Conservation (phyloP, 2,113 vertebrate genomes). For the Bubo scandiacus region DNA sequence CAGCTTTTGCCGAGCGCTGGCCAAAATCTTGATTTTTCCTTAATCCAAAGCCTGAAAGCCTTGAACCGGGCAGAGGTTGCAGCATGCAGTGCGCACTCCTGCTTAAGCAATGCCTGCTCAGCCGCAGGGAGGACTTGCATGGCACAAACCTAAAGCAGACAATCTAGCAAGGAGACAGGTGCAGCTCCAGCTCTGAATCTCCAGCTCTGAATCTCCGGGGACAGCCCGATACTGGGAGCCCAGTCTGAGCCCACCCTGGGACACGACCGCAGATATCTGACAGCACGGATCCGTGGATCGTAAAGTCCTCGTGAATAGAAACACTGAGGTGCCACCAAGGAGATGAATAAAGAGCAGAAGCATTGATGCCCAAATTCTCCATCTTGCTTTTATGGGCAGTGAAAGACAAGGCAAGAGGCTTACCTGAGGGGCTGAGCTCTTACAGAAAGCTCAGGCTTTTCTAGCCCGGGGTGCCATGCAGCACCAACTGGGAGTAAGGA, state of each 20-base stretch:
- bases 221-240: neutral
- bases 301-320: neutral
- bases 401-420: neutral
- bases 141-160: neutral
- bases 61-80: neutral
- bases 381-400: neutral
- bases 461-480: neutral
- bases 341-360: neutral
- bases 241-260: neutral
- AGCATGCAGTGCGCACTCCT: rapidly evolving
- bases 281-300: rapidly evolving
- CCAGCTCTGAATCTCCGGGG: neutral
- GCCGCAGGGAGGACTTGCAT: rapidly evolving
- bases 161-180: neutral
- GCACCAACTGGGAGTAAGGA: neutral
- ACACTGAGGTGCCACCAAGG: neutral
- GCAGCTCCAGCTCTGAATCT: neutral
- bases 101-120: neutral
- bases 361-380: no score
- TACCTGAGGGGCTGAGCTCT: no score
- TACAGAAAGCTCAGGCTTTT: neutral
- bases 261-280: rapidly evolving
- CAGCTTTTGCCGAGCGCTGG: neutral
- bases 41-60: neutral
- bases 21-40: neutral